Percentiles rank a stretch among this genome's conserved stretches.
Conservation (phyloP, 2,113 vertebrate species). For the Reinhardtius hippoglossoides region DNA sequence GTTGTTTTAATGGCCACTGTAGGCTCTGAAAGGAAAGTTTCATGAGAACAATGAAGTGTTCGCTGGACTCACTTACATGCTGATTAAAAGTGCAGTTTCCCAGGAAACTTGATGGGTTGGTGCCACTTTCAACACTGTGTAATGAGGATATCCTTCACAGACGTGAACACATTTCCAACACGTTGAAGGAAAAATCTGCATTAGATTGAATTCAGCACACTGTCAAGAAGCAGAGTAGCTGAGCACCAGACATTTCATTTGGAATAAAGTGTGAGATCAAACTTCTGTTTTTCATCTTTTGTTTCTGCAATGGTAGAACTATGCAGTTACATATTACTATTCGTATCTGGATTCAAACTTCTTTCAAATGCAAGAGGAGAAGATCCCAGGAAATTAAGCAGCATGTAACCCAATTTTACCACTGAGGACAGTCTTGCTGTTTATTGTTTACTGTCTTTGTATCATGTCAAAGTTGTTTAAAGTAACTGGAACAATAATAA, state of each 20-base stretch:
- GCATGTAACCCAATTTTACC: no score
- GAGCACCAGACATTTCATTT: not conserved
- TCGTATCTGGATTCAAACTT: no score
- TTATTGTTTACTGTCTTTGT: no score
- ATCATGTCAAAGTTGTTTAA: no score
- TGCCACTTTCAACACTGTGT: slow-evolving; percentile 23
- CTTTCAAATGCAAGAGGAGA: no score
- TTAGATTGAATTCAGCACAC: not conserved
- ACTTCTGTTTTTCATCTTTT: no score
- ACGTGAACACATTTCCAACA: slow-evolving; percentile 23
- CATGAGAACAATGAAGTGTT: slow-evolving; percentile 35
- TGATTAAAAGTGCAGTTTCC: slow-evolving; percentile 53
- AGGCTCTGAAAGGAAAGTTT: not conserved
- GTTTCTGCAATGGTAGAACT: no score
- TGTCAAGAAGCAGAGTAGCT: not conserved
- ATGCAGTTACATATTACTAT: no score
- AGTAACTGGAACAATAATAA: no score
- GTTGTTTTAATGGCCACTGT: not conserved
- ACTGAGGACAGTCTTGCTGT: no score
- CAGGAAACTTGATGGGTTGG: slow-evolving; percentile 35
- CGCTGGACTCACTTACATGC: not conserved
- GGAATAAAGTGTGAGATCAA: slow-evolving; percentile 1
- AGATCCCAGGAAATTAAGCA: no score
- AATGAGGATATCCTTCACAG: slow-evolving; percentile 55
- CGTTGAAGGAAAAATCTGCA: slow-evolving; percentile 14